Percentiles rank a stretch among this genome's conserved stretches.
phyloP scores from a whole-genome alignment of 1,140 invertebrate species.

The Platyscapa corneri region DNA sequence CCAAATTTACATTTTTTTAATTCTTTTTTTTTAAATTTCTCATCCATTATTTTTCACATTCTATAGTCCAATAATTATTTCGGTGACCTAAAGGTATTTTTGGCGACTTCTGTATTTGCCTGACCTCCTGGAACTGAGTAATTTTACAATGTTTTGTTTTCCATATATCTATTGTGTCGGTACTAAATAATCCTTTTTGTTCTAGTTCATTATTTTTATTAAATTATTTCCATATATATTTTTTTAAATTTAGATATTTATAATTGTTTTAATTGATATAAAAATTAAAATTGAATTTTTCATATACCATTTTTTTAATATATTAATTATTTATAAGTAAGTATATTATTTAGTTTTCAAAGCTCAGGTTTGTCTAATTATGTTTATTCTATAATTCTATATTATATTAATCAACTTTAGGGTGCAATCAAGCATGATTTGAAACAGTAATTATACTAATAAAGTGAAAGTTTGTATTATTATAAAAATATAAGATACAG shows the following conservation, averaged over 20 bases:
- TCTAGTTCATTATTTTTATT: not conserved
- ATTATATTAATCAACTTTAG: no score
- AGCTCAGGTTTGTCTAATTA: no score
- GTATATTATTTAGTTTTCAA: no score
- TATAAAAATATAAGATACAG: no score
- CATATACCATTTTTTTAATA: no score
- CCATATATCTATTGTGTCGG: not conserved
- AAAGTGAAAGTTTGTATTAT: no score
- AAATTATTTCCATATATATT: not conserved
- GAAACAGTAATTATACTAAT: no score
- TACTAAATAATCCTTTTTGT: not conserved
- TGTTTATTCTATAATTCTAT: no score
- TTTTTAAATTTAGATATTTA: not conserved
- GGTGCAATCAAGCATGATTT: no score
- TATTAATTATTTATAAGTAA: no score
- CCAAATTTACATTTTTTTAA: not conserved
- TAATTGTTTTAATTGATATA: no score
- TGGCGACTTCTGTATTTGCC: constrained; percentile 40
- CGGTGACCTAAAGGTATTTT: constrained; percentile 55
- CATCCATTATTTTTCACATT: constrained; percentile 12
- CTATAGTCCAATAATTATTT: not conserved
- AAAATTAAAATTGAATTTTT: no score
- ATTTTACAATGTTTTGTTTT: constrained; percentile 39
- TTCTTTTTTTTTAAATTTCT: constrained; percentile 16
- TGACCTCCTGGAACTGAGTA: constrained; percentile 53